These are phyloP conservation scores for Astreopora myriophthalma DNA, from an alignment of 64 coral and sea anemone species.

Conservation along the genomic window DNA sequence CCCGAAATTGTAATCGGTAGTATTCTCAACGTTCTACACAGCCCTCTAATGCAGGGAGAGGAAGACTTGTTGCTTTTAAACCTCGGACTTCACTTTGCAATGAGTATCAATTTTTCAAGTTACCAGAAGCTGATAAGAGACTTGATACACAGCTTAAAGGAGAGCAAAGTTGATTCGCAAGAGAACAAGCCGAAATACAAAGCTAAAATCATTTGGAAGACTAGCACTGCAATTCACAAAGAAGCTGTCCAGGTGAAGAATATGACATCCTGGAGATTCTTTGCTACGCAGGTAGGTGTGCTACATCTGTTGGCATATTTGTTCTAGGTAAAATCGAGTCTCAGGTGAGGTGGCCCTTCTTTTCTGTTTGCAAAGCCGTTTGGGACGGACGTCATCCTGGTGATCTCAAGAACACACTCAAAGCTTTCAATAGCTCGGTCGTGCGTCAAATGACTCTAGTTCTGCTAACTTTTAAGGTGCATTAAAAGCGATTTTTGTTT, in stretches of 20 bases:
- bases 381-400: no score
- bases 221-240: constrained; percentile 66
- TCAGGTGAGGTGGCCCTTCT: no score
- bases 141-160: constrained; percentile 35
- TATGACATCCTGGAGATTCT: constrained; percentile 68
- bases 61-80: constrained; percentile 56
- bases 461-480: no score
- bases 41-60: constrained; percentile 4
- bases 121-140: constrained; percentile 72
- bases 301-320: no score
- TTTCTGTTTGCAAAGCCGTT: no score
- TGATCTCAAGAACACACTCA: no score
- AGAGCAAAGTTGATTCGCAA: neutral
- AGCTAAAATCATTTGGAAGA: constrained; percentile 84
- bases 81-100: constrained; percentile 61
- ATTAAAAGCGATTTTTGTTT: no score
- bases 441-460: no score
- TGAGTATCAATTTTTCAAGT: constrained; percentile 65
- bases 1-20: constrained; percentile 29
- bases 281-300: constrained; percentile 61
- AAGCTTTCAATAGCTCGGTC: no score
- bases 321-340: no score
- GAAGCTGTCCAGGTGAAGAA: constrained; percentile 13
- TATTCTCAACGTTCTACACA: constrained; percentile 5
- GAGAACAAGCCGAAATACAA: constrained; percentile 7